Evolutionary conservation across 1,140 invertebrate genomes (phyloP), one percentile per base, ranked within the genome.

Genomic region (Antheraea mylitta): DNA sequence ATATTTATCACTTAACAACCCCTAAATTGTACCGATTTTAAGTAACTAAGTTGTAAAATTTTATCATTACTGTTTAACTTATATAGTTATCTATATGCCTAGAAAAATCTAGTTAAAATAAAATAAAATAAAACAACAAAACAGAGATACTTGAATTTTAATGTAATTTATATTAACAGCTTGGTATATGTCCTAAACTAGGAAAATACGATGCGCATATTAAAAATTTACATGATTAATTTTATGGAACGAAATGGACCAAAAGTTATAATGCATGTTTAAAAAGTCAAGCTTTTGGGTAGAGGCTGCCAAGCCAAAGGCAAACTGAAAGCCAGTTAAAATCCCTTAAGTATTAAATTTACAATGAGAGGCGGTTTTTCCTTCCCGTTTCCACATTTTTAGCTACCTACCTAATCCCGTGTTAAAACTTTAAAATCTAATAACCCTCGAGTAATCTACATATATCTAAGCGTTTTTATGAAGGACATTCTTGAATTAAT

Each of bases 331-430:
- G 67, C 68, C 69, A 58, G 71, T 16, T 70, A 69, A 75, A 72
- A 75, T 73, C 69, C 73, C 73, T 62, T 73, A 71, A 53, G 65
- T 67, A 45, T 59, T 77, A 69, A 77, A 77, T 77, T 64, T 67
- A 75, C 70, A 77, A 77, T 77, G 76, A 77, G 71, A 58, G 37
- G 42, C 30, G 66, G 72, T 72, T 72, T 74, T 66, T 38, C 58
- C 64, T 68, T 36, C 42, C 48, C 48, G 30, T 48, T 42, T n/a
- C 30, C 18, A 60, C 64, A 58, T 58, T 18, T 18, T 65, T 38
- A 38, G 37, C 62, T 53, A 22, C 53, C 19, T 59, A 64, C 45
- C 4, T 36, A 30, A 18, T 64, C 64, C 30, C 58, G 22, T 61
- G 61, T 58, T 68, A 18, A 69, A 70, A 74, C 68, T 71, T 71